Conservation (phyloP, 64 coral and sea anemone genomes). For the Actinia tenebrosa region DNA sequence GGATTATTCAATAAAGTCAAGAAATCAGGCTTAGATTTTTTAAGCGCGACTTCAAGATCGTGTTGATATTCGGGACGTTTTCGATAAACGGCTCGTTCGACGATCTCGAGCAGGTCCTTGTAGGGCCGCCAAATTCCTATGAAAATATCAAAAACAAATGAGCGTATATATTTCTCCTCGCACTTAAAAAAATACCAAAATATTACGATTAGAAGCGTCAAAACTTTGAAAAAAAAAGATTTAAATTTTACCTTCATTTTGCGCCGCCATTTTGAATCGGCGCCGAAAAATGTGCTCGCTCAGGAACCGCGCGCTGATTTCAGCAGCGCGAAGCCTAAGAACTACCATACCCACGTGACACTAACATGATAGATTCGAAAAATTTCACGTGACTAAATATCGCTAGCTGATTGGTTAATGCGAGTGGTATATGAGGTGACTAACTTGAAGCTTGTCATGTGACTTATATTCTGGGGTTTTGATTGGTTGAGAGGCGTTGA, state of each 20-base stretch:
- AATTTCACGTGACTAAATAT: neutral
- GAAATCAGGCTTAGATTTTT: constrained; percentile 90
- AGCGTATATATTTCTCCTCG: neutral
- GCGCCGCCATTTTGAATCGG: constrained; percentile 52
- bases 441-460: constrained; percentile 28
- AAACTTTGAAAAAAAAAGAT: neutral
- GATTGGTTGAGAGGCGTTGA: constrained; percentile 41
- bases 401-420: constrained; percentile 15
- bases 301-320: neutral
- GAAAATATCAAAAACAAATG: neutral
- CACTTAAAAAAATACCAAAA: neutral
- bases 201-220: neutral
- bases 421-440: neutral
- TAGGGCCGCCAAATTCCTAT: constrained; percentile 90
- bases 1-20: constrained; percentile 87
- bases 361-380: neutral
- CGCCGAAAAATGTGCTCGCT: constrained; percentile 39
- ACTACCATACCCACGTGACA: neutral
- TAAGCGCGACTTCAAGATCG: constrained; percentile 76
- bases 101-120: constrained; percentile 76
- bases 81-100: constrained; percentile 81
- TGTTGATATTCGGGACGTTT: constrained; percentile 84
- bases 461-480: constrained; percentile 9
- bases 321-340: neutral
- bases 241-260: constrained; percentile 29